These are phyloP conservation scores for Craseonycteris thonglongyai DNA, from an alignment of 2,113 vertebrate genomes.

Conservation along the genomic window DNA sequence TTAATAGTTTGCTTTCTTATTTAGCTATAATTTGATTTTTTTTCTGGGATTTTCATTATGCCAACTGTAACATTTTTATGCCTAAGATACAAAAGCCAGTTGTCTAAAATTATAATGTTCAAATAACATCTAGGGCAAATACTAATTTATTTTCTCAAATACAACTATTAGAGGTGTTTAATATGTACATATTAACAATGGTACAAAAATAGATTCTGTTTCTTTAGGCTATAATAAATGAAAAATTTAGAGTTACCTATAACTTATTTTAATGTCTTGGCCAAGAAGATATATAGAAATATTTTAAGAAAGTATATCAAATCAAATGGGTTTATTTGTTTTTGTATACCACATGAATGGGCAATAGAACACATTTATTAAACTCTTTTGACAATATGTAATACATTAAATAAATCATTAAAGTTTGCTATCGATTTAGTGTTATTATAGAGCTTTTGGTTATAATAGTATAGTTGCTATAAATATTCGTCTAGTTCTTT, in stretches of 20 bases:
- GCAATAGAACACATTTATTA: constrained; percentile 54
- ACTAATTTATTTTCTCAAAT: constrained; percentile 7
- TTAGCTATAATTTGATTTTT: neutral
- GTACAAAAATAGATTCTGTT: constrained; percentile 41
- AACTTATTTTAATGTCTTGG: constrained; percentile 18
- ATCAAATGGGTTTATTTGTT: constrained; percentile 61
- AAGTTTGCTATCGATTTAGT: constrained; percentile 33
- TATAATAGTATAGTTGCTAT: constrained; percentile 54
- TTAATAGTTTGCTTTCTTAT: constrained; percentile 1
- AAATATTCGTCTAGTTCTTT: constrained; percentile 39
- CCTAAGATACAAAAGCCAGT: neutral
- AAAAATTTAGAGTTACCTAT: constrained; percentile 45
- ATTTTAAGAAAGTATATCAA: constrained; percentile 69
- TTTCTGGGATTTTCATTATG: neutral
- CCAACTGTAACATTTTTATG: neutral
- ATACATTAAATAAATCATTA: constrained; percentile 51
- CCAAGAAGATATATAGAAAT: constrained; percentile 51
- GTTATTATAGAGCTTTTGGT: constrained; percentile 29
- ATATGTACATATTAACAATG: constrained; percentile 35
- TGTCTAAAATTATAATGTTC: constrained; percentile 27
- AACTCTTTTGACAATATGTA: constrained; percentile 45
- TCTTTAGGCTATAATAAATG: constrained; percentile 38
- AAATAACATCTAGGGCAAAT: neutral
- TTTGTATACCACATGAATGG: constrained; percentile 47
- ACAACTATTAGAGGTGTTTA: constrained; percentile 16